phyloP scores from a whole-genome alignment of 2,113 vertebrate species.

The Chaetura pelagica region DNA sequence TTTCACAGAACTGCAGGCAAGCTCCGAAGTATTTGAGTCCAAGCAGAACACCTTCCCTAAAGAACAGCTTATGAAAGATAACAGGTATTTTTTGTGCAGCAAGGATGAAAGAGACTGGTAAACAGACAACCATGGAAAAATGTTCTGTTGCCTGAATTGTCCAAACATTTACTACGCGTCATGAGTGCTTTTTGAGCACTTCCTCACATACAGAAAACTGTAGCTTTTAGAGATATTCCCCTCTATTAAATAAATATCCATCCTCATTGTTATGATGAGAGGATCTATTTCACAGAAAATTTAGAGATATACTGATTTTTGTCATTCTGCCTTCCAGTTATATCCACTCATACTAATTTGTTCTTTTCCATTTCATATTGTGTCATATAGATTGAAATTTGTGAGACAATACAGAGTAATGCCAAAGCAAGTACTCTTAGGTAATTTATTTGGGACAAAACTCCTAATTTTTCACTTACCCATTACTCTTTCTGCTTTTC shows the following conservation, averaged over 20 bases:
- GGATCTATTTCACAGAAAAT: neutral
- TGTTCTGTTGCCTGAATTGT: neutral
- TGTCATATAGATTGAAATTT: neutral
- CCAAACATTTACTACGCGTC: neutral
- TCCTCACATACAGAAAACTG: neutral
- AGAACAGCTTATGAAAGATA: neutral
- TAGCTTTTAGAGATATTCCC: neutral
- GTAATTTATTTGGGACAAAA: neutral
- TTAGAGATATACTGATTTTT: neutral
- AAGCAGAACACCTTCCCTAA: neutral
- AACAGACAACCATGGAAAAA: neutral
- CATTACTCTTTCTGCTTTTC: neutral
- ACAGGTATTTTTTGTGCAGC: neutral
- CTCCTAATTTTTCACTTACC: neutral
- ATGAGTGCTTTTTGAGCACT: neutral
- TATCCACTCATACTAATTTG: neutral
- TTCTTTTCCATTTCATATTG: neutral
- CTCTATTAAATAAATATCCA: neutral
- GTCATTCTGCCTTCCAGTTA: neutral
- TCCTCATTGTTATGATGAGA: neutral
- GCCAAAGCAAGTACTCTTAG: neutral
- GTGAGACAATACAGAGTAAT: neutral
- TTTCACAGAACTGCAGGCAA: neutral
- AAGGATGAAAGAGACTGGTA: neutral
- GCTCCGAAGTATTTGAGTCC: neutral